These are phyloP conservation scores for Cheilosia variabilis DNA, from an alignment of 2,888 invertebrate genomes.

Conservation along the genomic window DNA sequence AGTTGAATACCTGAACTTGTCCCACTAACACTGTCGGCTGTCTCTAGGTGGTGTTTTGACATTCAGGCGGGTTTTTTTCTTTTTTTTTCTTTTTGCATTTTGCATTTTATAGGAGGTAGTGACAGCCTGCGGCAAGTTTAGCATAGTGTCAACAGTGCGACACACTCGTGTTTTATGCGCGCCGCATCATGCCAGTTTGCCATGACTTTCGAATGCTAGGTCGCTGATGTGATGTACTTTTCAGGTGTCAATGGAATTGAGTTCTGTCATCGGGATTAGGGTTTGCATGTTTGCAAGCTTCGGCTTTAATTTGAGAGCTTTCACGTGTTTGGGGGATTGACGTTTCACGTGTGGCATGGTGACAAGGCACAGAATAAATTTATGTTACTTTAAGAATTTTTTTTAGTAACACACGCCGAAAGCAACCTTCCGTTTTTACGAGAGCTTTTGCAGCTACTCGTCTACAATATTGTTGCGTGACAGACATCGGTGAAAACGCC, in stretches of 20 bases:
- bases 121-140: conserved; percentile 2
- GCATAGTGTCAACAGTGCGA: conserved; percentile 19
- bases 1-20: conserved; percentile 65
- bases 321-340: background rate
- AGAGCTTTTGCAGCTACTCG: no score
- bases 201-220: conserved; percentile 57
- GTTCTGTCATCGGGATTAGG: conserved; percentile 2
- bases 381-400: no score
- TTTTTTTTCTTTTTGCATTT: conserved; percentile 38
- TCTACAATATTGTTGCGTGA: no score
- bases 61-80: conserved; percentile 29
- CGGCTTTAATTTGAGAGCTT: background rate
- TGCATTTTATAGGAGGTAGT: conserved; percentile 8
- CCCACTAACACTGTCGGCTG: conserved; percentile 57
- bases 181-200: conserved; percentile 55
- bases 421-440: no score
- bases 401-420: no score
- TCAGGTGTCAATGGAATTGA: background rate
- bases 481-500: no score
- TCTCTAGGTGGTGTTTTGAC: conserved; percentile 51
- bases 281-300: background rate
- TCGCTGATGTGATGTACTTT: background rate
- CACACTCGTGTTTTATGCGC: conserved; percentile 33
- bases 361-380: background rate
- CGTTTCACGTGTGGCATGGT: background rate